Evolutionary conservation across 2,797 vertebrate genomes (phyloP).

Genomic region (Rousettus madagascariensis): DNA sequence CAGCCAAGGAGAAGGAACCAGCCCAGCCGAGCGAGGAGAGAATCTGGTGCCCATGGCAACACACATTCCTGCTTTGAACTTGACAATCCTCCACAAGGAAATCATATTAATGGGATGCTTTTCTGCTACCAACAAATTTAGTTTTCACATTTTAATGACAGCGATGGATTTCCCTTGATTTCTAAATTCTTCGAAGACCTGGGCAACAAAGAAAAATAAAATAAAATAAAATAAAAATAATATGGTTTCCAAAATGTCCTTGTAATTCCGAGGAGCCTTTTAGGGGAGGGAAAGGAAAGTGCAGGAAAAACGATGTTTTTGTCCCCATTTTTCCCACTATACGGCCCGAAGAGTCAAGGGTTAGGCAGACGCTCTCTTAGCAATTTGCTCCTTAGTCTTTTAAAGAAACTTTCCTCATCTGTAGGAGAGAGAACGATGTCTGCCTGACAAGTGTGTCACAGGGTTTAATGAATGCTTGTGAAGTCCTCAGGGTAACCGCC

Average conservation of each 20-base stretch:
- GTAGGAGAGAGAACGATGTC: neutral
- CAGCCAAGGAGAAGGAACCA: slow-evolving; percentile 62
- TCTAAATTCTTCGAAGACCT: slow-evolving; percentile 55
- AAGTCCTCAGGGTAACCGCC: neutral
- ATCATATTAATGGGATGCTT: slow-evolving; percentile 64
- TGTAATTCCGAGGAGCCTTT: slow-evolving; percentile 39
- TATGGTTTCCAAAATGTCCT: slow-evolving; percentile 41
- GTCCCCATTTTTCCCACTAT: neutral
- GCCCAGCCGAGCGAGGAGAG: slow-evolving; percentile 59
- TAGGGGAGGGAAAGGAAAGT: neutral
- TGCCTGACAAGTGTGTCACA: neutral
- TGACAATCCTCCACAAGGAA: slow-evolving; percentile 70
- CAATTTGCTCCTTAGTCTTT: neutral
- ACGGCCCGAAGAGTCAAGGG: neutral
- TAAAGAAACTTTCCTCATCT: slow-evolving; percentile 9
- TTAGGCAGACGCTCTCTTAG: neutral
- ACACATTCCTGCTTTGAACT: slow-evolving; percentile 66
- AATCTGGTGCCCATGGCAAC: slow-evolving; percentile 78
- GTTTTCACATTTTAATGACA: slow-evolving; percentile 70
- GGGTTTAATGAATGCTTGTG: neutral
- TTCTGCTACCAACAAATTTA: slow-evolving; percentile 66
- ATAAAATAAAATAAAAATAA: neutral
- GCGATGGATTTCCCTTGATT: slow-evolving; percentile 54
- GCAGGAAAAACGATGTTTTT: neutral
- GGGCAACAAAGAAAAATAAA: neutral